These are phyloP conservation scores for Cryptophagus acutangulus DNA, from an alignment of 2,888 invertebrate species.

Conservation along the genomic window DNA sequence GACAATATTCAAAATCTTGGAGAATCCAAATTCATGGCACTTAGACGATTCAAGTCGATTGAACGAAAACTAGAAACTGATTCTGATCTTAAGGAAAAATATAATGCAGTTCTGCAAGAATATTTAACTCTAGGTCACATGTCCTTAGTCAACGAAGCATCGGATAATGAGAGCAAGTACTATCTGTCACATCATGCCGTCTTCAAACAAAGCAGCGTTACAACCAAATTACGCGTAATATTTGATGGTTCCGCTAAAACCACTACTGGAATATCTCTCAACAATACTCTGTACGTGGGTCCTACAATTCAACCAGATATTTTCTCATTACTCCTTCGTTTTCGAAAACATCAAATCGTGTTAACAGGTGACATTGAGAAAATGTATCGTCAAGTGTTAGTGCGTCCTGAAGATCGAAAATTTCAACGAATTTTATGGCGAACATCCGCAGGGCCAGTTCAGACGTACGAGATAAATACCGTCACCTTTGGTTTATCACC, in stretches of 20 bases:
- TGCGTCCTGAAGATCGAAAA: neutral
- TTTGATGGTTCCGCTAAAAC: slow-evolving; percentile 1
- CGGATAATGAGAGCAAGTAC: neutral
- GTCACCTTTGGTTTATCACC: slow-evolving; percentile 9
- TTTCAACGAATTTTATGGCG: slow-evolving; percentile 4
- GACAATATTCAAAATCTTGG: slow-evolving; percentile 4
- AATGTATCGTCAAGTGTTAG: slow-evolving; percentile 7
- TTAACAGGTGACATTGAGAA: slow-evolving; percentile 6
- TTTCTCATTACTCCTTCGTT: slow-evolving; percentile 1
- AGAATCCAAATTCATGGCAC: slow-evolving; percentile 3
- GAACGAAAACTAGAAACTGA: too few species aligned
- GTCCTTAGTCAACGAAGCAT: neutral
- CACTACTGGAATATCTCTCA: slow-evolving; percentile 1
- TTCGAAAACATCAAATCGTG: neutral
- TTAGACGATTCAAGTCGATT: slow-evolving; percentile 10
- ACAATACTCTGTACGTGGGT: neutral
- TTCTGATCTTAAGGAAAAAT: too few species aligned
- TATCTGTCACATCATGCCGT: slow-evolving; percentile 3
- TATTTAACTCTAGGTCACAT: slow-evolving; percentile 5
- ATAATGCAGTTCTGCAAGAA: neutral
- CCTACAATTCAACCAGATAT: neutral
- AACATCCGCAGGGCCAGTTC: neutral
- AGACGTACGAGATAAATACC: slow-evolving; percentile 6
- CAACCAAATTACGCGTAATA: slow-evolving; percentile 3
- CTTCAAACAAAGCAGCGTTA: neutral